These are phyloP conservation scores for Zoanthus sociatus DNA, from an alignment of 92 coral and sea anemone species.

Conservation along the genomic window DNA sequence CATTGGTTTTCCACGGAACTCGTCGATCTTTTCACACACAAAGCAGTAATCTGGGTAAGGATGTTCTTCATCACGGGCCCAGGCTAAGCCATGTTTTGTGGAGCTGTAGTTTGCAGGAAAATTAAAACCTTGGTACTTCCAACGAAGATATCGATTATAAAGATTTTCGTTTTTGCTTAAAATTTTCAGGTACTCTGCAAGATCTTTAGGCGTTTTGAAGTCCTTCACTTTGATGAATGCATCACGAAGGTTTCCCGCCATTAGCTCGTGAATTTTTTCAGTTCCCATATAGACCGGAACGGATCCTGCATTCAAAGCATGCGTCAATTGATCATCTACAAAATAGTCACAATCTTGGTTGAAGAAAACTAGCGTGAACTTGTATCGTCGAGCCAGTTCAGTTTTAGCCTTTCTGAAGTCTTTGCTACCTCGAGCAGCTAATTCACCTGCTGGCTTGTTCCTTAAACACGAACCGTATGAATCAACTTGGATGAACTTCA, in stretches of 20 bases:
- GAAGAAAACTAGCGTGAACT: constrained; percentile 71
- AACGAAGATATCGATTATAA: constrained; percentile 62
- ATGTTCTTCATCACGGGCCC: neutral
- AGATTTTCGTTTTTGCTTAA: constrained; percentile 63
- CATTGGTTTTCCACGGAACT: neutral
- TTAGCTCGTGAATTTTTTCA: constrained; percentile 68
- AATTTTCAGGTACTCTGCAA: constrained; percentile 64
- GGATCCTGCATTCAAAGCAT: constrained; percentile 74
- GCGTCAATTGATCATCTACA: constrained; percentile 69
- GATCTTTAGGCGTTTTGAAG: constrained; percentile 61
- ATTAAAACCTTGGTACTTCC: constrained; percentile 75
- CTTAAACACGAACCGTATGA: constrained; percentile 72
- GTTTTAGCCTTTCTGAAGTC: constrained; percentile 45
- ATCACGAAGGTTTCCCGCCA: constrained; percentile 60
- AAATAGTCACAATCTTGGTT: constrained; percentile 83
- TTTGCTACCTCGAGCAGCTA: neutral
- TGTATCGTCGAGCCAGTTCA: constrained; percentile 58
- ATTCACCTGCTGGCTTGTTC: constrained; percentile 30
- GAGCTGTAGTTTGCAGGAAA: constrained; percentile 13
- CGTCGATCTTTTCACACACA: neutral
- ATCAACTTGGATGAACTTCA: constrained; percentile 69
- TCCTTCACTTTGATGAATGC: constrained; percentile 71
- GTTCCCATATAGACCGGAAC: constrained; percentile 82
- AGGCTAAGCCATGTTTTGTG: constrained; percentile 6
- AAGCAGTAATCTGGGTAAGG: neutral